Evolutionary conservation across 2,113 vertebrate genomes (phyloP).

Genomic region (Clinocottus analis): DNA sequence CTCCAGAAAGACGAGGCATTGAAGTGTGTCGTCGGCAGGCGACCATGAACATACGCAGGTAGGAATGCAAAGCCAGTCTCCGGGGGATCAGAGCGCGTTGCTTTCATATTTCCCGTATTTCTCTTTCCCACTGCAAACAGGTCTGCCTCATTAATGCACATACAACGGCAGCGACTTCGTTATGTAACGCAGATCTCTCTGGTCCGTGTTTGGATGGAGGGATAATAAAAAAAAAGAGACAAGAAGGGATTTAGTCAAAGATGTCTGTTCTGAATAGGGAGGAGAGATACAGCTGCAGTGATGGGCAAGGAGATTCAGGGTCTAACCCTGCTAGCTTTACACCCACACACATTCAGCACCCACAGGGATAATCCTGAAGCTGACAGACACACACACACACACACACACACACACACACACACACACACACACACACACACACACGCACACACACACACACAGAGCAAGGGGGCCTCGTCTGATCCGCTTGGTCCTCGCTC

Average conservation of each 20-base stretch:
- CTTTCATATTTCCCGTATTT: conserved; percentile 44
- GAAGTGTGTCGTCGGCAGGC: conserved; percentile 3
- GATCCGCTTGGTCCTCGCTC: background rate
- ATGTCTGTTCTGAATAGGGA: background rate
- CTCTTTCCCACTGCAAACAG: conserved; percentile 33
- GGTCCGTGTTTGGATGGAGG: conserved; percentile 24
- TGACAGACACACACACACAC: background rate
- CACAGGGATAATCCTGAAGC: background rate
- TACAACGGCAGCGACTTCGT: conserved; percentile 8
- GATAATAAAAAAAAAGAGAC: conserved; percentile 4
- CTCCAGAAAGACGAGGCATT: background rate
- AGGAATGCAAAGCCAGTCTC: conserved; percentile 6
- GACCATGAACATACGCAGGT: conserved; percentile 17
- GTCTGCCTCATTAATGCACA: conserved; percentile 55
- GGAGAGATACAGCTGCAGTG: background rate
- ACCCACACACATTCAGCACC: conserved; percentile 14
- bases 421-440: no score
- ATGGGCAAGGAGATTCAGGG: conserved; percentile 18
- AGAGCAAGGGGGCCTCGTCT: no score
- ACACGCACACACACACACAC: background rate
- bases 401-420: no score
- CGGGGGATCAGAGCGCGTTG: conserved; percentile 18
- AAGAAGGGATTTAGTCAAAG: conserved; percentile 1
- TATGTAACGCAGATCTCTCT: conserved; percentile 28
- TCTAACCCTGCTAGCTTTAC: background rate